Conservation (phyloP, 2,888 invertebrate genomes). For the Tortrix viridana region DNA sequence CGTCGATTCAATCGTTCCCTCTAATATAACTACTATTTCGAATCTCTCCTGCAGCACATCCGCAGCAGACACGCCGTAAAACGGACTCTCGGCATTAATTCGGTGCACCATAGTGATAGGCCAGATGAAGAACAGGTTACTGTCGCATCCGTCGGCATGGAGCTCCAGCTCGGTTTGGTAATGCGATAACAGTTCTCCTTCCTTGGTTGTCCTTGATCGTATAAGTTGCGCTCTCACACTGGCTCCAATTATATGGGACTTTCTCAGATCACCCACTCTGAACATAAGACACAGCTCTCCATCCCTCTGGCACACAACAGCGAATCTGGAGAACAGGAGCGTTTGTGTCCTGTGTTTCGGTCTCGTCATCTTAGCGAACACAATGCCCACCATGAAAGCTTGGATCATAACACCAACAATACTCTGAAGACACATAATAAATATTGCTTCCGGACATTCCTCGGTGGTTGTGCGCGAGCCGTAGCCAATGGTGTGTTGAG, state of each 20-base stretch:
- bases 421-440: conserved; percentile 95
- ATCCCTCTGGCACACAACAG: conserved; percentile 93
- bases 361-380: conserved; percentile 96
- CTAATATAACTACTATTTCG: conserved; percentile 92
- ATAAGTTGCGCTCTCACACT: conserved; percentile 93
- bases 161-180: conserved; percentile 90
- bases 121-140: conserved; percentile 96
- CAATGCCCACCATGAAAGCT: conserved; percentile 91
- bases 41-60: conserved; percentile 92
- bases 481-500: conserved; percentile 96
- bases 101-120: conserved; percentile 95
- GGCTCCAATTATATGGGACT: conserved; percentile 95
- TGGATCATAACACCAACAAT: conserved; percentile 94
- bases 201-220: conserved; percentile 91
- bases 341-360: conserved; percentile 96
- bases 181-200: conserved; percentile 92
- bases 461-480: conserved; percentile 94
- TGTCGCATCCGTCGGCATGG: conserved; percentile 90
- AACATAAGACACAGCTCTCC: conserved; percentile 93
- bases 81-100: conserved; percentile 92
- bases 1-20: conserved; percentile 93
- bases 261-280: conserved; percentile 94
- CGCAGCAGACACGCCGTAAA: conserved; percentile 92
- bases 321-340: conserved; percentile 92
- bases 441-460: conserved; percentile 95